A percentile compares a stretch with the other conserved stretches of the same genome.
phyloP scores from a whole-genome alignment of 2,113 vertebrate genomes.

The Butorides virescens region DNA sequence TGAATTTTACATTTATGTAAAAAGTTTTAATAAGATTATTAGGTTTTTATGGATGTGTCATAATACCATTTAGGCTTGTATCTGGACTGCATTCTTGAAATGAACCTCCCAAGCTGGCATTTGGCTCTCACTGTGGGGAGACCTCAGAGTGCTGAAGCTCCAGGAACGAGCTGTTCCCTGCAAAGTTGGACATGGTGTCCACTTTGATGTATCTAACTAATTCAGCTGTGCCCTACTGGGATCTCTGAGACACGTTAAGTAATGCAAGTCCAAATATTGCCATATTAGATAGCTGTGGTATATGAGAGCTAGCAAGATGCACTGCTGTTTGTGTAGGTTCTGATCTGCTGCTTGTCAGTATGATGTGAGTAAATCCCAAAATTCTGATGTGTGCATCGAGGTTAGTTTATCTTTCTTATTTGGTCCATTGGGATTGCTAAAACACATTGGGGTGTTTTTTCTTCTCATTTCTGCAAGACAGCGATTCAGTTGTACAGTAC shows the following conservation, averaged over 20 bases:
- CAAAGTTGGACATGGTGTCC: neutral
- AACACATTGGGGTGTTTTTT: rapidly evolving
- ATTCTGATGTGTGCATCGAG: neutral
- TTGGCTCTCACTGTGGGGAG: neutral
- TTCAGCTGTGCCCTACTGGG: neutral
- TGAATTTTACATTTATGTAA: neutral
- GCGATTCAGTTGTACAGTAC: neutral
- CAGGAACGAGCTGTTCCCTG: neutral
- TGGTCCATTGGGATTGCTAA: neutral
- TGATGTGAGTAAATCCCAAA: neutral
- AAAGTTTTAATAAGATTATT: neutral
- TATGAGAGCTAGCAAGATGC: neutral
- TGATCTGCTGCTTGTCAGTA: neutral
- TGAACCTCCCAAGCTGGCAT: neutral
- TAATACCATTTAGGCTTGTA: neutral
- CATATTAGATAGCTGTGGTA: neutral
- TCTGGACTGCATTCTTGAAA: neutral
- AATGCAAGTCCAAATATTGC: neutral
- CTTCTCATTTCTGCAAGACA: neutral
- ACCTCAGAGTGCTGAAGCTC: neutral
- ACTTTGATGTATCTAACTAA: neutral
- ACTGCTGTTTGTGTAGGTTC: neutral
- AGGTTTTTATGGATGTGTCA: neutral
- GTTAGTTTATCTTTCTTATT: neutral
- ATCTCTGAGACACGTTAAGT: neutral